Evolutionary conservation across 2,888 invertebrate species (phyloP).

Genomic region (Coenonympha glycerion): DNA sequence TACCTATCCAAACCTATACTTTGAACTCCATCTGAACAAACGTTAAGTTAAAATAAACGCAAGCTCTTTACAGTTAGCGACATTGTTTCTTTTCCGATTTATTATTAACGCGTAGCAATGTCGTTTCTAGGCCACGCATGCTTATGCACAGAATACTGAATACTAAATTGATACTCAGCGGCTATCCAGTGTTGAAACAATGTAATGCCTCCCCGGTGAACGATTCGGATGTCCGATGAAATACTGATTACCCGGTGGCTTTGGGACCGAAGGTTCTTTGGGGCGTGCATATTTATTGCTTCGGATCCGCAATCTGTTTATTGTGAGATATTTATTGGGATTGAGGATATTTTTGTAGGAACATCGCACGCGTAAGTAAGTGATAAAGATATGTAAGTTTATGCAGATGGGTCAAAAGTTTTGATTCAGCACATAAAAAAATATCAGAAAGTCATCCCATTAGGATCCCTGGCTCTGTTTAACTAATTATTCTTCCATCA

Average conservation of each 20-base stretch:
- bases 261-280: constrained; percentile 30
- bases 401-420: not conserved
- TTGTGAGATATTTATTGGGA: constrained; percentile 30
- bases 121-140: constrained; percentile 7
- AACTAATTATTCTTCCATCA: too few species aligned
- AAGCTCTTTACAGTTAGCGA: too few species aligned
- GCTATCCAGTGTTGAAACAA: constrained; percentile 28
- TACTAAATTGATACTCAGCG: constrained; percentile 19
- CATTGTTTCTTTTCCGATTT: too few species aligned
- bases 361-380: not conserved
- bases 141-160: constrained; percentile 14
- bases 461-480: too few species aligned
- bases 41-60: too few species aligned
- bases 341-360: not conserved
- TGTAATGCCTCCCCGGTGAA: constrained; percentile 53
- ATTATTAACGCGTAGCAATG: not conserved
- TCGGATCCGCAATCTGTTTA: constrained; percentile 35
- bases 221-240: constrained; percentile 51
- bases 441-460: too few species aligned
- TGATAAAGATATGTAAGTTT: not conserved
- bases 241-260: constrained; percentile 49
- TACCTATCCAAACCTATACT: too few species aligned
- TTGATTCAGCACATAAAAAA: too few species aligned
- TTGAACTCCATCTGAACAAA: too few species aligned
- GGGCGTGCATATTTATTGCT: constrained; percentile 50